Percentiles rank a stretch among this genome's conserved stretches.
Conservation (phyloP, 2,888 invertebrate genomes). For the Gryllus longicercus region DNA sequence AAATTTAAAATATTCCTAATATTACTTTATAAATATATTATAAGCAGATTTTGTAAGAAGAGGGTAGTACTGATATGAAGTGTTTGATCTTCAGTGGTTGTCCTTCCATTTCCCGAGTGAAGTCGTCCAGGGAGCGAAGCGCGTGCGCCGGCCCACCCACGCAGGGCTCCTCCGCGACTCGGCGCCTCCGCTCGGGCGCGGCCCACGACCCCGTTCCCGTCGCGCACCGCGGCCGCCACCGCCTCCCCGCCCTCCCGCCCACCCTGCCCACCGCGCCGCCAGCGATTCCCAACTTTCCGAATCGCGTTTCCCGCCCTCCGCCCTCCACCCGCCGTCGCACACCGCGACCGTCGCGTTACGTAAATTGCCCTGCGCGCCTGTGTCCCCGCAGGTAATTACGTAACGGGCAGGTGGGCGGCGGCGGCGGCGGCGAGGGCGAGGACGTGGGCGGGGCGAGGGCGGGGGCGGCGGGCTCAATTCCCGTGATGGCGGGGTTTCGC, state of each 20-base stretch:
- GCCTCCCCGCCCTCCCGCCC: background rate
- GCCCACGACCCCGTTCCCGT: background rate
- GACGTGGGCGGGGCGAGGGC: background rate
- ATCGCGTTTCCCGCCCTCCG: background rate
- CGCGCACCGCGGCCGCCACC: too few species aligned
- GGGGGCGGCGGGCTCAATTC: background rate
- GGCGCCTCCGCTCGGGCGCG: background rate
- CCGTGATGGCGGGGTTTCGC: conserved; percentile 10
- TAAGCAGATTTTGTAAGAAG: too few species aligned
- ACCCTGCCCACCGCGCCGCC: background rate
- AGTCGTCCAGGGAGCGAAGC: too few species aligned
- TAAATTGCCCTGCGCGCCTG: background rate
- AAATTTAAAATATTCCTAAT: too few species aligned
- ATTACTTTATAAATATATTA: too few species aligned
- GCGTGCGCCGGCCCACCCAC: background rate
- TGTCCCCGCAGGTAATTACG: conserved; percentile 4
- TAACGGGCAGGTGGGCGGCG: background rate
- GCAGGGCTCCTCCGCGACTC: background rate
- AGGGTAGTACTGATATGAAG: too few species aligned
- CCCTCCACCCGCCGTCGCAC: background rate
- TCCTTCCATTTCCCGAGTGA: too few species aligned
- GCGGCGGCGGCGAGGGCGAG: background rate
- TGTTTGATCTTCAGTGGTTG: too few species aligned
- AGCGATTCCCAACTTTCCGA: background rate
- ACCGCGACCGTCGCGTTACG: background rate